Base-by-base conservation (phyloP, 2,888 invertebrate genomes). In the Agrochola circellaris region DNA sequence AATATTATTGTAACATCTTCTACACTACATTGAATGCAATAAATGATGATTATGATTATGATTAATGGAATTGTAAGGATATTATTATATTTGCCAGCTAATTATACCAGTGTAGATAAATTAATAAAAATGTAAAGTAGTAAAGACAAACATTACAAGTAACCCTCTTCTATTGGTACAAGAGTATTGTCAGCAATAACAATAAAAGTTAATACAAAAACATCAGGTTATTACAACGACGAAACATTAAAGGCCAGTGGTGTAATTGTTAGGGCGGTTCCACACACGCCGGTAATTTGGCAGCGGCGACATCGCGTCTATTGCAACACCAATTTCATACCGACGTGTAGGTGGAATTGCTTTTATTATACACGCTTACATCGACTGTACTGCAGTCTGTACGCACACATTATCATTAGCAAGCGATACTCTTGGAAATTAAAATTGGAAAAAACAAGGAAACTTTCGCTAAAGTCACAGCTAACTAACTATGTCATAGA, bases 291-390 rank as follows among this genome's bases (percentile, higher is more conserved):
- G 86, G 91, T 91, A 91, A 93, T 94, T 93, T 94, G 94, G 94
- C 93, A 93, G 71, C 89, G 88, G 79, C 87, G 89, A 90, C 92
- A 88, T 88, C 84, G 90, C 87, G 81, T 92, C 90, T 91, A 91
- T 92, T 90, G 91, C 91, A 90, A 91, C 91, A 91, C 90, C 92
- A 92, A 93, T 93, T 91, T 89, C 89, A 90, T 90, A 90, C 87
- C 85, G 89, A 90, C 87, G 84, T 91, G 89, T 91, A 90, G 89
- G 91, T 89, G 77, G 85, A 90, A 92, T 92, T 91, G 89, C 89
- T 90, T 91, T 92, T 91, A 92, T 91, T 90, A 90, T 88, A 87
- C 85, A 86, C 79, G 79, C 82, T 79, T 69, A 87, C 78, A 86
- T 79, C 75, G 77, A 68, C 83, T 72, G 68, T 81, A 71, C 66